phyloP scores from a whole-genome alignment of 1,140 invertebrate genomes.

The Papilio aristodemus region DNA sequence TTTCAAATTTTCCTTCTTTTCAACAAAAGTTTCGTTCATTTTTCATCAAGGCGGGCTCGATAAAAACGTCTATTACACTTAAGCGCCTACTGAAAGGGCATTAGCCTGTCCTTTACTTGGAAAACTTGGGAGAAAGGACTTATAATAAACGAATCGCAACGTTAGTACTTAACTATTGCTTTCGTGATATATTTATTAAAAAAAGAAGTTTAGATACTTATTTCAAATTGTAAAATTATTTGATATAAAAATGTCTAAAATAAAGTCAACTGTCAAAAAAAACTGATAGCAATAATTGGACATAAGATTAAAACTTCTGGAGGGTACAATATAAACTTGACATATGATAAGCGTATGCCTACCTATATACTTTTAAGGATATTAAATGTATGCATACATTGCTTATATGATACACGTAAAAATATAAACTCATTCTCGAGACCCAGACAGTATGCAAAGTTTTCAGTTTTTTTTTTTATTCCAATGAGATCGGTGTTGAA shows the following conservation, averaged over 20 bases:
- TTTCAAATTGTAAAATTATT: too few relatives aligned
- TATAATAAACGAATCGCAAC: conserved; percentile 6
- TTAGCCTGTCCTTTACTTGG: conserved; percentile 36
- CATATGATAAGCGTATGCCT: too few relatives aligned
- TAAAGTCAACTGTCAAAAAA: too few relatives aligned
- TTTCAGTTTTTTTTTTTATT: background rate
- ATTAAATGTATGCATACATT: too few relatives aligned
- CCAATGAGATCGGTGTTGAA: background rate
- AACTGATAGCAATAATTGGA: too few relatives aligned
- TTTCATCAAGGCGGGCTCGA: conserved; percentile 35
- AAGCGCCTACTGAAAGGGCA: conserved; percentile 33
- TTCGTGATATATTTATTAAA: conserved; percentile 9
- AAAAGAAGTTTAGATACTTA: too few relatives aligned
- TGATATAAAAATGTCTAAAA: too few relatives aligned
- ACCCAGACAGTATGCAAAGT: background rate
- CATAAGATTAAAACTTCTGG: too few relatives aligned
- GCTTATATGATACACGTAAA: too few relatives aligned
- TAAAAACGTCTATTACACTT: conserved; percentile 38
- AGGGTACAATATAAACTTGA: too few relatives aligned
- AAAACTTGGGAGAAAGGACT: conserved; percentile 21
- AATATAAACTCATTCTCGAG: background rate
- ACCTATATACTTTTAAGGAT: too few relatives aligned
- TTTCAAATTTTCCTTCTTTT: conserved; percentile 38
- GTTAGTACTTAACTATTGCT: background rate
- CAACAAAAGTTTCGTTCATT: conserved; percentile 36